Evolutionary conservation across 2,797 vertebrate species (phyloP), one percentile per base, ranked within the genome.

Genomic region (Tapera naevia): DNA sequence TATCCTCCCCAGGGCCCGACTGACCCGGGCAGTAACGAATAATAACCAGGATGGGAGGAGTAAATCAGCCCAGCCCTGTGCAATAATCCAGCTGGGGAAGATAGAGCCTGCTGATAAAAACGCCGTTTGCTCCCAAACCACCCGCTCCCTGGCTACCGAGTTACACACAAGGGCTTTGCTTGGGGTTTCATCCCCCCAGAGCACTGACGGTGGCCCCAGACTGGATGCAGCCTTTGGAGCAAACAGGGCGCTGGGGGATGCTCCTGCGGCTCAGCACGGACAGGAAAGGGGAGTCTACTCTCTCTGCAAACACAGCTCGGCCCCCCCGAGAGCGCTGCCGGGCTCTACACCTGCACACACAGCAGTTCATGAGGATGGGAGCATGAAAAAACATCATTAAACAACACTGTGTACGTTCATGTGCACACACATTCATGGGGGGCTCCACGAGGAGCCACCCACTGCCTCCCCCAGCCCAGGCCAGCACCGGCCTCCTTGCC

Each of bases 391-490:
- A 7, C 3, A 6, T 28, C 9, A 5, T 54, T 46, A 22, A 25
- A 27, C 7, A 32, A 8, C 25, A 22, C 11, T 11, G 22, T 24
- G 22, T 23, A 48, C 4, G 13, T 41, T 25, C 10, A 8, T 2
- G 35, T 28, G 9, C 11, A 7, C 21, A 21, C 19, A 21, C 22
- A 21, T 1, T 8, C 16, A 43, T 43, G 13, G 45, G 23, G 39
- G 46, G 12, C 51, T 80, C 39, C 39, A 21, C 0, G 3, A 51
- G 43, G 57, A 76, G 25, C 2, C 1, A 62, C 39, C 28, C 1
- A 0, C 58, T 67, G 57, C 22, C 57, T 30, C 16, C 28, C 22
- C 53, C 89, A 81, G 66, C 33, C 61, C 58, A 39, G 32, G 32
- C 58, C 41, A 27, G 69, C 69, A 58, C 39, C 19, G 2, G 43